A percentile compares a stretch with the other conserved stretches of the same genome.
Evolutionary conservation across 2,113 vertebrate species (phyloP).

Genomic region (Ictidomys tridecemlineatus): DNA sequence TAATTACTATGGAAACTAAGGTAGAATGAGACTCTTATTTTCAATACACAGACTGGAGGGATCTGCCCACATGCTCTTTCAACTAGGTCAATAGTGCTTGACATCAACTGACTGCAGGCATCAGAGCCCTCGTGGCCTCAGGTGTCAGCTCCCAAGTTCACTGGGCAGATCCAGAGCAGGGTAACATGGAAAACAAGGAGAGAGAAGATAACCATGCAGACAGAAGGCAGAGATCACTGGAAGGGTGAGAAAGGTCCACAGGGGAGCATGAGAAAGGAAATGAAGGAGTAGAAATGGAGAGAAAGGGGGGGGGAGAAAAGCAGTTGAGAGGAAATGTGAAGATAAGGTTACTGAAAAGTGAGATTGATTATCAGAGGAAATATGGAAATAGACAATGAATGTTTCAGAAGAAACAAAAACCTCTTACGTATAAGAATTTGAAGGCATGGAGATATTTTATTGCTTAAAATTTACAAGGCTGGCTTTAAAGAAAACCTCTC

Average conservation of each 20-base stretch:
- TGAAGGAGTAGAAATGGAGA: background rate
- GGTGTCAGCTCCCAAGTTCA: background rate
- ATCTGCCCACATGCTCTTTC: background rate
- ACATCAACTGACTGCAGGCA: background rate
- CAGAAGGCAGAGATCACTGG: background rate
- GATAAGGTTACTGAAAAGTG: background rate
- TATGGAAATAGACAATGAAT: background rate
- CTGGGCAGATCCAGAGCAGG: background rate
- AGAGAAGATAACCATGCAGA: background rate
- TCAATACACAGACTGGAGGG: background rate
- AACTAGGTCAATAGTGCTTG: background rate
- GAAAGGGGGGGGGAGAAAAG: background rate
- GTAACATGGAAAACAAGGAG: background rate
- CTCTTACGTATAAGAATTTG: background rate
- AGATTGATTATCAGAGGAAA: background rate
- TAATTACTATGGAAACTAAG: background rate
- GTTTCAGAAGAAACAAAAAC: background rate
- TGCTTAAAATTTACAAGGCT: background rate
- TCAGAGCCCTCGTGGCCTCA: rapidly evolving
- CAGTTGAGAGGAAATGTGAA: background rate
- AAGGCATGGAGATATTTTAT: background rate
- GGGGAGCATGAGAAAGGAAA: background rate
- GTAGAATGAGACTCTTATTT: background rate
- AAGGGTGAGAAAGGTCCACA: background rate
- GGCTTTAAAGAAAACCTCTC: background rate